phyloP scores from a whole-genome alignment of 2,797 vertebrate species.

The Centropyge bicolor region DNA sequence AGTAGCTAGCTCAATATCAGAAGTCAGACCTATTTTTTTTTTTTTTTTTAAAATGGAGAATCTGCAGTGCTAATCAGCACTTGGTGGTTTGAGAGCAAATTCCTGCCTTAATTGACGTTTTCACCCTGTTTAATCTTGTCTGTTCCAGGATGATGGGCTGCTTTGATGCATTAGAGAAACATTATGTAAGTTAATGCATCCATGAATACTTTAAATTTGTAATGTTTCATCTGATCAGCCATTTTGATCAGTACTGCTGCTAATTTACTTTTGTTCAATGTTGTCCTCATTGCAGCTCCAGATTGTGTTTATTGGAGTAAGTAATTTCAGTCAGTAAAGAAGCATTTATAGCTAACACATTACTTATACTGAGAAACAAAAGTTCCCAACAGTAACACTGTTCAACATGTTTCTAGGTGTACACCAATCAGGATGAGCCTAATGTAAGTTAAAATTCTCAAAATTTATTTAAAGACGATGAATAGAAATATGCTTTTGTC shows the following conservation, averaged over 20 bases:
- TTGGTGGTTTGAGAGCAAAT: not conserved
- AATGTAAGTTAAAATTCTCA: constrained; percentile 77
- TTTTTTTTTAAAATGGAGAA: too few species aligned
- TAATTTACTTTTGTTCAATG: not conserved
- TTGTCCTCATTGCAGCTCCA: constrained; percentile 80
- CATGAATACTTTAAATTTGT: not conserved
- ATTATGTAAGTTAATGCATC: constrained; percentile 90
- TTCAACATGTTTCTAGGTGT: constrained; percentile 76
- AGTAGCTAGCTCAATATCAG: not conserved
- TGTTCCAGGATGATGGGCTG: constrained; percentile 93
- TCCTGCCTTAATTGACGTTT: constrained; percentile 1
- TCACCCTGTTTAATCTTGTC: not conserved
- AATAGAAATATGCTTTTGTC: not conserved
- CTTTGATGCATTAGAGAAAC: constrained; percentile 95
- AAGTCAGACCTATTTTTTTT: not conserved
- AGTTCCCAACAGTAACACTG: not conserved
- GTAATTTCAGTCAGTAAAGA: constrained; percentile 38
- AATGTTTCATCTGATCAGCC: not conserved
- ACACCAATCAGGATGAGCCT: constrained; percentile 80
- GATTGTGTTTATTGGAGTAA: constrained; percentile 86
- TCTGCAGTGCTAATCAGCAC: not conserved
- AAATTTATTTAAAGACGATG: not conserved
- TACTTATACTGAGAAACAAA: not conserved
- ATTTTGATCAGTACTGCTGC: not conserved
- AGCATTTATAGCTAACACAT: not conserved